A percentile compares a stretch with the other conserved stretches of the same genome.
Conservation (phyloP, 2,888 invertebrate species). For the Zhuqinia jingwanae region DNA sequence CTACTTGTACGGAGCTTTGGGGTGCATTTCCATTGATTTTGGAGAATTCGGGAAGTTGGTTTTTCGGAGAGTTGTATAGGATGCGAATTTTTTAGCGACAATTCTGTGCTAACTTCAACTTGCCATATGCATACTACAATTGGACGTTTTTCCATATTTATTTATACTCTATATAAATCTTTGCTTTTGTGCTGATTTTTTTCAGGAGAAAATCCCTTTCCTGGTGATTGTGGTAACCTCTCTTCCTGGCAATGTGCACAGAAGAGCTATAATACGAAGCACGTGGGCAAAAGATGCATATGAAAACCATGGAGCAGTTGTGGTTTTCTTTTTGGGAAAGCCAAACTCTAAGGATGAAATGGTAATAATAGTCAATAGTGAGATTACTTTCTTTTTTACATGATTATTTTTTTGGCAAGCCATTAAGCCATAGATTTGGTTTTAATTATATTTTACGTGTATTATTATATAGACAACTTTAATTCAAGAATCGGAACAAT, state of each 20-base stretch:
- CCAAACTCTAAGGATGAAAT: slow-evolving; percentile 58
- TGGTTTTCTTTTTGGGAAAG: slow-evolving; percentile 70
- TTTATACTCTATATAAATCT: too few species aligned
- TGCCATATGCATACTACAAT: too few species aligned
- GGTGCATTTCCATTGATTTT: too few species aligned
- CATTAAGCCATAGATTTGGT: too few species aligned
- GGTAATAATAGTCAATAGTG: slow-evolving; percentile 24
- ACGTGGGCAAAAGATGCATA: slow-evolving; percentile 58
- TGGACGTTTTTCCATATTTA: too few species aligned
- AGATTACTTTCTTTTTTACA: background rate
- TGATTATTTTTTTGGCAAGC: too few species aligned
- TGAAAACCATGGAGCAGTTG: slow-evolving; percentile 29
- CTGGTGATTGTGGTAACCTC: slow-evolving; percentile 64
- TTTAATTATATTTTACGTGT: background rate
- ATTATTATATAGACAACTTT: slow-evolving; percentile 16
- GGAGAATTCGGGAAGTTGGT: too few species aligned
- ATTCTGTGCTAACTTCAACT: too few species aligned
- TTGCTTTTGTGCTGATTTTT: background rate
- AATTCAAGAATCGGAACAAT: slow-evolving; percentile 45
- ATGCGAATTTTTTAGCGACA: too few species aligned
- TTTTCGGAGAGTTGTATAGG: too few species aligned
- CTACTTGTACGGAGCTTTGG: too few species aligned
- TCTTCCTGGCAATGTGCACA: slow-evolving; percentile 38
- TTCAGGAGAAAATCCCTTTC: slow-evolving; percentile 35
- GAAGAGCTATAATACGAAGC: slow-evolving; percentile 64